A percentile compares a stretch with the other conserved stretches of the same genome.
Evolutionary conservation across 64 coral and sea anemone species (phyloP).

Genomic region (Exaiptasia diaphana): DNA sequence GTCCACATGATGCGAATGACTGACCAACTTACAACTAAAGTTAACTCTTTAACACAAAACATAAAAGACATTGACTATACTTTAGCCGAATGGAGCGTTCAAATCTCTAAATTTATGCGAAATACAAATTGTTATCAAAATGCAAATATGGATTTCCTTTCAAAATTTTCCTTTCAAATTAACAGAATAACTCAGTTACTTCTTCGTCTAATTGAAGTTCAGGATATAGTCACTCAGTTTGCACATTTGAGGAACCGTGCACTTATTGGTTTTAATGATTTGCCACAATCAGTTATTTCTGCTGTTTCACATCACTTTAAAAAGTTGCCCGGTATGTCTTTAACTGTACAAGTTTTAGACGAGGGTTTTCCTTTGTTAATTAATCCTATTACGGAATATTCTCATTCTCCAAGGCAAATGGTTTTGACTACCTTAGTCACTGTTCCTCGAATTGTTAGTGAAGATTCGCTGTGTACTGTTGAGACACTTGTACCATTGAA

Average conservation of each 20-base stretch:
- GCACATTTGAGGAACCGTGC: not conserved
- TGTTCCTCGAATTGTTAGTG: not conserved
- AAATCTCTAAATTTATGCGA: not conserved
- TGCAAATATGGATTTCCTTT: not conserved
- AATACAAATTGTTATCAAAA: not conserved
- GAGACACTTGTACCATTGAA: constrained; percentile 4
- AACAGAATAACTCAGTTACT: not conserved
- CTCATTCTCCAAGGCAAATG: not conserved
- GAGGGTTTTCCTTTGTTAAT: constrained; percentile 21
- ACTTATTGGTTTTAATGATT: not conserved
- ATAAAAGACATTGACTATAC: constrained; percentile 3
- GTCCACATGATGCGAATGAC: constrained; percentile 17
- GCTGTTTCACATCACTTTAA: not conserved
- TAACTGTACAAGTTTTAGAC: not conserved
- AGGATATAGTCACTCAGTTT: not conserved
- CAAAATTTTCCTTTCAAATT: not conserved
- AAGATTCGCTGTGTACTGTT: not conserved
- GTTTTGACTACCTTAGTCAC: not conserved
- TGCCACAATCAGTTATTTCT: not conserved
- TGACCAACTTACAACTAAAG: constrained; percentile 2
- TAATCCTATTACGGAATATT: constrained; percentile 13
- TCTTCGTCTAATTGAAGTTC: not conserved
- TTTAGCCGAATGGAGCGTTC: not conserved
- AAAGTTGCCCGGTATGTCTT: not conserved
- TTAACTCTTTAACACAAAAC: not conserved